Conservation (phyloP, 2,113 vertebrate species). For the Stigmatopora argus region DNA sequence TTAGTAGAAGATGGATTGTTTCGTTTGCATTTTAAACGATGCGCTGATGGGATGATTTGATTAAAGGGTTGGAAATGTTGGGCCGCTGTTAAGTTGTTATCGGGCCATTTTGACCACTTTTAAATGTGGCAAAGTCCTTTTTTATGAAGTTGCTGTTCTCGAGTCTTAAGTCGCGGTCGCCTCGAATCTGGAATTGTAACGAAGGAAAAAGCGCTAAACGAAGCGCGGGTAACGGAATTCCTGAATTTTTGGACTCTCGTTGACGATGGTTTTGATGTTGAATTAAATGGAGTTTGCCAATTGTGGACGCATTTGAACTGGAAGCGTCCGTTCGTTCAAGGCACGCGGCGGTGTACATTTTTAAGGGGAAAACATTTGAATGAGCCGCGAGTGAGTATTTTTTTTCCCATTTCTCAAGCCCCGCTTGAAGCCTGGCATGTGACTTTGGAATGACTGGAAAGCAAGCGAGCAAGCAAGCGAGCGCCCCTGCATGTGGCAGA, state of each 20-base stretch:
- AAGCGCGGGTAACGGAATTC: no score
- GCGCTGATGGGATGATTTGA: not conserved
- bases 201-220: no score
- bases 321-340: no score
- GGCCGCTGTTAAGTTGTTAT: not conserved
- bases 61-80: not conserved
- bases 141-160: not conserved
- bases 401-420: not conserved
- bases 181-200: not conserved
- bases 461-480: constrained; percentile 61
- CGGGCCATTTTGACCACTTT: not conserved
- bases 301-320: no score
- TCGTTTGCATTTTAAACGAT: not conserved
- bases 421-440: constrained; percentile 18
- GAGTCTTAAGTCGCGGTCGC: not conserved
- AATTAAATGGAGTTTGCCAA: no score
- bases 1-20: not conserved
- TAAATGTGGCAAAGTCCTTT: not conserved
- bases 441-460: constrained; percentile 78
- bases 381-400: not conserved
- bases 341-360: not conserved
- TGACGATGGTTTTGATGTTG: no score
- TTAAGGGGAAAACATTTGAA: not conserved
- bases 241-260: no score
- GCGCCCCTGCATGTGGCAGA: constrained; percentile 52